These are phyloP conservation scores for Podabrus alpinus DNA, from an alignment of 2,888 invertebrate genomes.

Conservation along the genomic window DNA sequence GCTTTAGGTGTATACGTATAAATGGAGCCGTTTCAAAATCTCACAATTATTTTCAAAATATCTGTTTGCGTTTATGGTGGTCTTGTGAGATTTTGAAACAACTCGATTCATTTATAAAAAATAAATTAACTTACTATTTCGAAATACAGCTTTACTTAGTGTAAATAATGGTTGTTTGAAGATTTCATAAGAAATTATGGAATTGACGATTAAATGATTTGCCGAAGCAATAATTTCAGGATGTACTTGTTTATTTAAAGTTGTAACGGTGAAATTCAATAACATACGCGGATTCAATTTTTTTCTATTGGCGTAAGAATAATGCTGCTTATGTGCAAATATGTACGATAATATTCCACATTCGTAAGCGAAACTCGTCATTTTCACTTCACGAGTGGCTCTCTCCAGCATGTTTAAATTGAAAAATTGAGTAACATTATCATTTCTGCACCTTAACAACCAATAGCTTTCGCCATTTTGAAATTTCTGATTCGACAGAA, in stretches of 20 bases:
- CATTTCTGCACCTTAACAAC: slow-evolving; percentile 91
- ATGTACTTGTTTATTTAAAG: slow-evolving; percentile 77
- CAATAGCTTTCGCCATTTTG: slow-evolving; percentile 97
- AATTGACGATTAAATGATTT: slow-evolving; percentile 84
- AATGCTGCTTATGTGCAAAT: slow-evolving; percentile 85
- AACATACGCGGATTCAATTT: slow-evolving; percentile 75
- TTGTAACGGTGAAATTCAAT: slow-evolving; percentile 78
- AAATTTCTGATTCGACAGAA: slow-evolving; percentile 89
- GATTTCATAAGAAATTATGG: slow-evolving; percentile 84
- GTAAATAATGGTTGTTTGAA: slow-evolving; percentile 70
- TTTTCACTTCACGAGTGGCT: slow-evolving; percentile 59
- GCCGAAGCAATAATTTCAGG: slow-evolving; percentile 88
- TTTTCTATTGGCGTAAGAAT: slow-evolving; percentile 62
- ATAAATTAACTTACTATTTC: background rate
- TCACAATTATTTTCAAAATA: too few relatives aligned
- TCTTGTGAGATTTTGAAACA: too few relatives aligned
- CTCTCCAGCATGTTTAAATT: slow-evolving; percentile 85
- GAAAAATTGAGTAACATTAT: slow-evolving; percentile 92
- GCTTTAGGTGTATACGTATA: too few relatives aligned
- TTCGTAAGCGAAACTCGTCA: slow-evolving; percentile 84
- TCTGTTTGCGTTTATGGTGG: too few relatives aligned
- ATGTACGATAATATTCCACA: slow-evolving; percentile 90
- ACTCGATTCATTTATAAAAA: too few relatives aligned
- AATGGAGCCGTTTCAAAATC: too few relatives aligned
- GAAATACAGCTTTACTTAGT: slow-evolving; percentile 34